Evolutionary conservation across 1,140 invertebrate species (phyloP).

Genomic region (Pogonomyrmex barbatus): DNA sequence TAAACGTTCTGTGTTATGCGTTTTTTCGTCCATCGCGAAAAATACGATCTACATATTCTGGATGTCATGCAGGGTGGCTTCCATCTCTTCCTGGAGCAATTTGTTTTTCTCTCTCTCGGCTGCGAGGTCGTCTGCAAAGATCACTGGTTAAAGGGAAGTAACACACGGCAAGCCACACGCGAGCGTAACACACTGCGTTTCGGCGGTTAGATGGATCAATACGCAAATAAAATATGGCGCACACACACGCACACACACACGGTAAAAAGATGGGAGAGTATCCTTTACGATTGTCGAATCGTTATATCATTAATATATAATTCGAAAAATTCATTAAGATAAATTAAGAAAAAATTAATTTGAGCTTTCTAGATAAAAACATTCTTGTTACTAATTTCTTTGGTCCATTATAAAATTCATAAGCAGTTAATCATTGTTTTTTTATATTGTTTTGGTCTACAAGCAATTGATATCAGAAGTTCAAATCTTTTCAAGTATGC

Average conservation of each 20-base stretch:
- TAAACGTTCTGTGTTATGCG: conserved; percentile 64
- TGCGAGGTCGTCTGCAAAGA: conserved; percentile 97
- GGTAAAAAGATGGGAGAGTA: background rate
- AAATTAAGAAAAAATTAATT: conserved; percentile 14
- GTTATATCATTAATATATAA: background rate
- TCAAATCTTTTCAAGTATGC: conserved; percentile 1
- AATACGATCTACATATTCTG: conserved; percentile 95
- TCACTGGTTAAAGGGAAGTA: conserved; percentile 82
- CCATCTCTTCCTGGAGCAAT: conserved; percentile 99
- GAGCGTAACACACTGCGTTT: conserved; percentile 33
- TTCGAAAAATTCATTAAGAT: background rate
- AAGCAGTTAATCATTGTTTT: background rate
- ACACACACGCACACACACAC: conserved; percentile 24
- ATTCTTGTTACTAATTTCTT: background rate
- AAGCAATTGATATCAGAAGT: background rate
- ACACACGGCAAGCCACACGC: conserved; percentile 75
- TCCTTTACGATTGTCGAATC: conserved; percentile 57
- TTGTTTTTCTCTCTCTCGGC: conserved; percentile 98
- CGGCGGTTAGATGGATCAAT: conserved; percentile 32
- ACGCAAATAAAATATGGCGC: conserved; percentile 44
- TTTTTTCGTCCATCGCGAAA: conserved; percentile 78
- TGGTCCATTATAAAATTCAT: background rate
- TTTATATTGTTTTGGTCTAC: background rate
- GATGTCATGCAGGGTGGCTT: conserved; percentile 99
- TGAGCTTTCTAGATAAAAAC: background rate